phyloP scores from a whole-genome alignment of 2,113 vertebrate species.

The Oreochromis niloticus region DNA sequence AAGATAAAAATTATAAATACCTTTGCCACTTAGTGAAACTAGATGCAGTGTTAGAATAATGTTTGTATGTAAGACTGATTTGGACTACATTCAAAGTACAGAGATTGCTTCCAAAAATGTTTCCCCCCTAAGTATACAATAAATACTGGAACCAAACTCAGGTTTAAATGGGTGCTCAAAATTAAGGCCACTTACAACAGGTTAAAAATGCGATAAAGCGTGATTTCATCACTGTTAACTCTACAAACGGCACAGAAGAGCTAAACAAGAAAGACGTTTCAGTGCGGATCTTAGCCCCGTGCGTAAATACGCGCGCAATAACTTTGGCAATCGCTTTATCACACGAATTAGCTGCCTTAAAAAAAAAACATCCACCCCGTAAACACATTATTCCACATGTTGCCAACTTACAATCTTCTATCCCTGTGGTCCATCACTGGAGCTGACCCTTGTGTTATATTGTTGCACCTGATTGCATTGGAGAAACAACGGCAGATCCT shows the following conservation, averaged over 20 bases:
- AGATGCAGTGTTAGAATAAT: background rate
- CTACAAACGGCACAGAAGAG: background rate
- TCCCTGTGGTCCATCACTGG: background rate
- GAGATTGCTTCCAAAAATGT: background rate
- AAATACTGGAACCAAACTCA: background rate
- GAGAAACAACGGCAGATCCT: conserved; percentile 37
- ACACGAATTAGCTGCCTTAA: background rate
- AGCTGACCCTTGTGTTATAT: conserved; percentile 5
- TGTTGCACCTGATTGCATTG: conserved; percentile 29
- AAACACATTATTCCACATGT: background rate
- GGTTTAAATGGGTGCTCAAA: background rate
- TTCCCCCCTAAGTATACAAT: background rate
- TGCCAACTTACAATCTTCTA: conserved; percentile 33
- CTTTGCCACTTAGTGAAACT: background rate
- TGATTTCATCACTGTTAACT: background rate
- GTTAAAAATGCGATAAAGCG: background rate
- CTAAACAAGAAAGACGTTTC: background rate
- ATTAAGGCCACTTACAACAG: background rate
- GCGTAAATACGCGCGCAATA: background rate
- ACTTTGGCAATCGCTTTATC: background rate
- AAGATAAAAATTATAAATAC: background rate
- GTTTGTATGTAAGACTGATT: background rate
- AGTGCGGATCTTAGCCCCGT: background rate
- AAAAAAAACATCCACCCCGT: background rate
- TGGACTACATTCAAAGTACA: background rate